Base-by-base conservation (phyloP, 2,797 vertebrate genomes). In the Etheostoma perlongum region DNA sequence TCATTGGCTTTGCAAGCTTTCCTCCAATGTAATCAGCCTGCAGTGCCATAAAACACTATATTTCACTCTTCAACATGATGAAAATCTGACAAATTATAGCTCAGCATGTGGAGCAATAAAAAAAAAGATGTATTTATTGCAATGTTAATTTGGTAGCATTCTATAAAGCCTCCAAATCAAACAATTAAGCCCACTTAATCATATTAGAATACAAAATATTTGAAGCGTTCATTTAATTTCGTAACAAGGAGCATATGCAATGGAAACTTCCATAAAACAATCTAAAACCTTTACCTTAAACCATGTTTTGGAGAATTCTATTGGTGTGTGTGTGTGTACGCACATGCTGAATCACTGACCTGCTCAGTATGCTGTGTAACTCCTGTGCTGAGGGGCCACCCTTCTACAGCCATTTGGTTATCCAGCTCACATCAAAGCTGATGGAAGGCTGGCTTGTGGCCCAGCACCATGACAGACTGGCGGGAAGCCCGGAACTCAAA, bases 401-500 rank as follows among this genome's bases (percentile, higher is more conserved):
- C 96, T 95, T 96, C 92, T 76, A 92, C 94, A 96, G 95, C 95
- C 95, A 96, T 96, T 96, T 96, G 95, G 96, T 95, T 95, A 96
- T 96, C 94, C 93, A 95, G 92, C 95, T 94, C 92, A 96, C 96
- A 96, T 98, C 96, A 98, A 97, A 97, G 96, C 91, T 94, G 93
- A 95, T 96, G 96, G 95, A 96, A 94, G 95, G 91, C 96, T 98
- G 97, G 97, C 96, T 91, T 89, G 80, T 77, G 92, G 96, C 97
- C 96, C 90, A 94, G 95, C 94, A 92, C 96, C 96, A 96, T 96
- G 97, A 97, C 96, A 96, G 95, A 91, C 96, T 98, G 97, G 97
- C 96, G 91, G 93, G 84, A 74, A 93, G 96, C 96, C 97, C 94
- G 91, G 92, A 95, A 92, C 95, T 94, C 94, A 91, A 97, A 96